These are phyloP conservation scores for Chaetorhynchus papuensis DNA, from an alignment of 2,113 vertebrate species.

Conservation along the genomic window DNA sequence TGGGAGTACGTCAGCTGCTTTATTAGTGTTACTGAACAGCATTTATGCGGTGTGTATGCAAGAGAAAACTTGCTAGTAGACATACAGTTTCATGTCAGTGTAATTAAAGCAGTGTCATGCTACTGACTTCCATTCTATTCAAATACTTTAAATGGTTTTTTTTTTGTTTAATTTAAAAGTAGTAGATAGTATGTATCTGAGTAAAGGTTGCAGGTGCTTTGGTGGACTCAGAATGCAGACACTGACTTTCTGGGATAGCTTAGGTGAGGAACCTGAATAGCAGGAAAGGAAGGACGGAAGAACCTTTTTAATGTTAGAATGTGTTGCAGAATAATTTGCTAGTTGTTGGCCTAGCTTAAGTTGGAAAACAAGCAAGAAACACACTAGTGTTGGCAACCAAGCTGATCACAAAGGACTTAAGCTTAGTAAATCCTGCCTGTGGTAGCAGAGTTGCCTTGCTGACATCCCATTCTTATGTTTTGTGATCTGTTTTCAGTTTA, in stretches of 20 bases:
- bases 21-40: background rate
- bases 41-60: fast-evolving
- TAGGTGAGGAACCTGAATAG: background rate
- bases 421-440: background rate
- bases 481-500: background rate
- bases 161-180: background rate
- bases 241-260: background rate
- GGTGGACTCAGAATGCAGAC: background rate
- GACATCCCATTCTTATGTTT: background rate
- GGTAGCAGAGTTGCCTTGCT: background rate
- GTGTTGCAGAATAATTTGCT: background rate
- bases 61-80: background rate
- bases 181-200: background rate
- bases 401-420: background rate
- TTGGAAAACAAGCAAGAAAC: background rate
- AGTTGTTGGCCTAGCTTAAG: background rate
- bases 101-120: background rate
- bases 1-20: background rate
- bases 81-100: background rate
- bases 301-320: background rate
- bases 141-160: background rate
- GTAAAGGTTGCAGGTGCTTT: background rate
- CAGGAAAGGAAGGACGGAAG: background rate
- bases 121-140: background rate
- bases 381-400: background rate